Conservation (phyloP, 1,140 invertebrate genomes). For the Drosophila equinoxialis region DNA sequence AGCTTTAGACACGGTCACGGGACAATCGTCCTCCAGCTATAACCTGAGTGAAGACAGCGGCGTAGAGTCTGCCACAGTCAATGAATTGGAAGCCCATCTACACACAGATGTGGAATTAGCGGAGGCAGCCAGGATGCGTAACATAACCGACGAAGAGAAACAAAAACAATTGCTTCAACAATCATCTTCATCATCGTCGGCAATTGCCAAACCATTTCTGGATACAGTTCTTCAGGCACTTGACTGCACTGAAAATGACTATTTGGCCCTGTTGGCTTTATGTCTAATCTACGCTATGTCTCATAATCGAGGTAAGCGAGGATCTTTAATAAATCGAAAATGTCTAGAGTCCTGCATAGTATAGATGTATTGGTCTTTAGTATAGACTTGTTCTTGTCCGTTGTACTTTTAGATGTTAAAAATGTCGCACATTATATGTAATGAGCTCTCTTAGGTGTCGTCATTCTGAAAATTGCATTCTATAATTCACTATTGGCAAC, state of each 20-base stretch:
- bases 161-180: slow-evolving; percentile 88
- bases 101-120: slow-evolving; percentile 41
- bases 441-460: not conserved
- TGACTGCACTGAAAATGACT: slow-evolving; percentile 96
- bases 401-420: too few relatives aligned
- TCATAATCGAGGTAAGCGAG: slow-evolving; percentile 93
- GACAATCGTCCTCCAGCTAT: slow-evolving; percentile 56
- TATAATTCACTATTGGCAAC: not conserved
- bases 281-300: slow-evolving; percentile 96
- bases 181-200: slow-evolving; percentile 48
- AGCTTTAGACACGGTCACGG: slow-evolving; percentile 84
- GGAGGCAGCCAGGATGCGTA: slow-evolving; percentile 82
- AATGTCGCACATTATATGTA: too few relatives aligned
- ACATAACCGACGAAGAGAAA: slow-evolving; percentile 97
- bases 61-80: slow-evolving; percentile 36
- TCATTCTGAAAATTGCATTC: not conserved
- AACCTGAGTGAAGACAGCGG: slow-evolving; percentile 57
- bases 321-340: not conserved
- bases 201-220: slow-evolving; percentile 88
- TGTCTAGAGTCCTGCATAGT: slow-evolving; percentile 12
- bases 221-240: slow-evolving; percentile 93
- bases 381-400: too few relatives aligned
- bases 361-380: not conserved
- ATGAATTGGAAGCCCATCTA: slow-evolving; percentile 14
- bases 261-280: slow-evolving; percentile 94